Evolutionary conservation across 2,888 invertebrate species (phyloP), one percentile per base, ranked within the genome.

Genomic region (Bellardia pandia): DNA sequence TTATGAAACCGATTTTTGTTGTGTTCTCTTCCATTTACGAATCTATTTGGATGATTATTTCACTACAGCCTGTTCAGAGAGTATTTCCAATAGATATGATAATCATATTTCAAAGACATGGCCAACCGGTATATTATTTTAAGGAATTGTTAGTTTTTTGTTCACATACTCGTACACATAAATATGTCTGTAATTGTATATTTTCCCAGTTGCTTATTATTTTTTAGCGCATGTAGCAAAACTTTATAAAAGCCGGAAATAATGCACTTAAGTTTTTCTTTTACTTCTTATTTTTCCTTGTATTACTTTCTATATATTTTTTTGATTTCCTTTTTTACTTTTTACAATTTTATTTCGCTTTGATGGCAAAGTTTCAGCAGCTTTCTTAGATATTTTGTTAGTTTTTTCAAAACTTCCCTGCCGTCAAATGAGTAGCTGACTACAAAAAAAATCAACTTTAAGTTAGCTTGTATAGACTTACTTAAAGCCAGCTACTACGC

Each of bases 201-300:
- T 83, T 82, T 64, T 51, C 16, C 58, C 30, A 66, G 33, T 64
- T 72, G 64, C 56, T 81, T 62, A 72, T 84, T 80, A 83, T 85
- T 64, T 74, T 23, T 80, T 84, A 74, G 76, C 69, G 82, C 88
- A 88, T 85, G 88, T 78, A 86, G 88, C 81, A 81, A 89, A 90
- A 90, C 88, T 90, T 91, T 90, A 89, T 89, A 90, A 90, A 90
- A 91, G 90, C 90, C 91, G 91, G 91, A 91, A 91, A 91, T 91
- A 91, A 91, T 91, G 90, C 91, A 91, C 91, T 91, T 90, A 90
- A 85, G 69, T 64, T 78, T 86, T 77, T 69, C n/a, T 40, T 2
- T 23, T 62, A 74, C 62, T 74, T 83, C 75, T 71, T 74, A 42
- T 48, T 60, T 71, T 60, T 71, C n/a, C 64, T 60, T 72, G 16